A percentile compares a stretch with the other conserved stretches of the same genome.
Conservation (phyloP, 2,797 vertebrate genomes). For the Gymnocypris eckloni region DNA sequence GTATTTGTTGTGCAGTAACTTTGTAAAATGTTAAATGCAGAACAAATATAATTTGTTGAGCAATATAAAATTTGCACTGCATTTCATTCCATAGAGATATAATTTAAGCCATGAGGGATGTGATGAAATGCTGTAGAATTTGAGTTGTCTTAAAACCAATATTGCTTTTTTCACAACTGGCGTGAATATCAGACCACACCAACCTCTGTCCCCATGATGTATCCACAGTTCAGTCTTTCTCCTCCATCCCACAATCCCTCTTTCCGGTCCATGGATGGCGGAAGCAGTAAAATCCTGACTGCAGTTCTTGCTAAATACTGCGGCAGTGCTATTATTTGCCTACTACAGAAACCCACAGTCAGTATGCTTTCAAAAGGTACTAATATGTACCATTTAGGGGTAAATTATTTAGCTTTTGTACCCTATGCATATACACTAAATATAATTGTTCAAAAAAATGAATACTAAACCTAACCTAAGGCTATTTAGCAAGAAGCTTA, state of each 20-base stretch:
- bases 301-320: not conserved
- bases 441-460: too few relatives aligned
- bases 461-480: too few relatives aligned
- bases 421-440: too few relatives aligned
- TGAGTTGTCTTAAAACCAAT: slow-evolving; percentile 6
- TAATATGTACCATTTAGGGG: not conserved
- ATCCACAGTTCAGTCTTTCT: not conserved
- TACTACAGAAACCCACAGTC: not conserved
- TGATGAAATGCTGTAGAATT: slow-evolving; percentile 7
- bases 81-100: slow-evolving; percentile 21
- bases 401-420: not conserved
- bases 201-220: not conserved
- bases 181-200: not conserved
- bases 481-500: not conserved
- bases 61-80: slow-evolving; percentile 32
- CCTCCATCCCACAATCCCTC: not conserved
- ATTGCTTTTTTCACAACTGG: not conserved
- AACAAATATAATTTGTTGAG: slow-evolving; percentile 44
- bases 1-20: slow-evolving; percentile 25
- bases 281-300: not conserved
- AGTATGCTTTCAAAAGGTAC: not conserved
- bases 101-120: slow-evolving; percentile 31
- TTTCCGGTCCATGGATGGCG: not conserved
- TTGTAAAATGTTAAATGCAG: slow-evolving; percentile 13
- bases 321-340: not conserved